These are phyloP conservation scores for Parnassius apollo DNA, from an alignment of 2,888 invertebrate species.

Conservation along the genomic window DNA sequence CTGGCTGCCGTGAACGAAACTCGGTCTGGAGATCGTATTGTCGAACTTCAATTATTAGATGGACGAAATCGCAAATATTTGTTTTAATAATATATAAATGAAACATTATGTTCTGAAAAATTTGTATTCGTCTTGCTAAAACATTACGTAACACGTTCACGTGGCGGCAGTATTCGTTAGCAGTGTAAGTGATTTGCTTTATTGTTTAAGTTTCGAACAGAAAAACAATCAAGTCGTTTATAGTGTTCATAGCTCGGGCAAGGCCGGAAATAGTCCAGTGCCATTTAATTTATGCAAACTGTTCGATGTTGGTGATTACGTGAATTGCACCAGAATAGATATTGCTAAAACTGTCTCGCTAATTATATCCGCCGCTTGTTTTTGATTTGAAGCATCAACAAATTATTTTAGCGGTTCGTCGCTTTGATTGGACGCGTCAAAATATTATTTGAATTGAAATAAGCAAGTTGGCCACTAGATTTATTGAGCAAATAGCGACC, in stretches of 20 bases:
- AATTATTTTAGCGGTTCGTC: constrained; percentile 29
- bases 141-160: background rate
- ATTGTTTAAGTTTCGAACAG: constrained; percentile 41
- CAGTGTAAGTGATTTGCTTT: constrained; percentile 33
- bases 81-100: too few species aligned
- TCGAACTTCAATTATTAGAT: too few species aligned
- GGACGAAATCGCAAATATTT: too few species aligned
- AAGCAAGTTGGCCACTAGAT: too few species aligned
- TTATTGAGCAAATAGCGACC: too few species aligned
- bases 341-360: constrained; percentile 48
- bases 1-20: too few species aligned
- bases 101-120: too few species aligned
- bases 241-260: constrained; percentile 43
- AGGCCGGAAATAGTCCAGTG: constrained; percentile 54
- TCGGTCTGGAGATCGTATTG: too few species aligned
- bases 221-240: constrained; percentile 48
- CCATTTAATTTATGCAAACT: constrained; percentile 43
- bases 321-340: constrained; percentile 59
- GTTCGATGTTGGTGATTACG: constrained; percentile 38
- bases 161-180: constrained; percentile 32
- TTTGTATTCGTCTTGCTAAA: too few species aligned
- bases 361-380: constrained; percentile 50
- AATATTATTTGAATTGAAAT: constrained; percentile 29
- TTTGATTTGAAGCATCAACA: constrained; percentile 38
- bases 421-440: constrained; percentile 34